Base-by-base conservation (phyloP, 1,140 invertebrate species). In the Megathymus violae region DNA sequence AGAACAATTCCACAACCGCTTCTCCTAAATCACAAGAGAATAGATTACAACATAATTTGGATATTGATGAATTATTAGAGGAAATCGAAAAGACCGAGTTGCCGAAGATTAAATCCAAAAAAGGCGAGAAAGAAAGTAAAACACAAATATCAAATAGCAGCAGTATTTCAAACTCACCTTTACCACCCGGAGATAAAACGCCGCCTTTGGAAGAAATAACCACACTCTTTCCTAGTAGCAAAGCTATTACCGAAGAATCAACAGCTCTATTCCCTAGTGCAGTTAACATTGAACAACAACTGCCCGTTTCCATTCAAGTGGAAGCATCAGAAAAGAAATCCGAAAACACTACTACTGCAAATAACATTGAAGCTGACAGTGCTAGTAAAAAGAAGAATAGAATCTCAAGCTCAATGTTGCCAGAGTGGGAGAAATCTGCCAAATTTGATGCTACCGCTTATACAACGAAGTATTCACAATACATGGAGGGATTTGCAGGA, bases 41-140 rank as follows among this genome's bases (percentile, higher is more conserved):
- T 44, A 56, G 16, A 6, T 76, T 66, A 25, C 61, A 63, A 31
- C 48, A 67, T 5, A 71, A 74, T 34, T 69, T 77, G 40, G 82
- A 87, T 59, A 88, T 91, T 43, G 88, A 91, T 68, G 85, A 89
- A 47, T 61, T 91, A 19, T 50, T 91, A 67, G 72, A 86, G 64
- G 85, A 89, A 69, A 91, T 91, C 17, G 88, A 91, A 61, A 86
- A 85, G 48, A 89, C 78, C 52, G 88, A 91, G 70, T 54, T 91
- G 0, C 82, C 82, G 2, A 90, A 88, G 78, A 60, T 65, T 3
- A 87, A 85, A 58, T 16, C 62, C 6, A 86, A 80, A 62, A 58
- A 66, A 48, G 68, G 67, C 46, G 71, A 74, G 15, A 64, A 47
- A 48, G 56, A 60, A 5, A 22, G 13, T 13, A 60, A 54, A 11